Evolutionary conservation across 2,888 invertebrate genomes (phyloP), one percentile per base, ranked within the genome.

Genomic region (Minunthozetes semirufus): DNA sequence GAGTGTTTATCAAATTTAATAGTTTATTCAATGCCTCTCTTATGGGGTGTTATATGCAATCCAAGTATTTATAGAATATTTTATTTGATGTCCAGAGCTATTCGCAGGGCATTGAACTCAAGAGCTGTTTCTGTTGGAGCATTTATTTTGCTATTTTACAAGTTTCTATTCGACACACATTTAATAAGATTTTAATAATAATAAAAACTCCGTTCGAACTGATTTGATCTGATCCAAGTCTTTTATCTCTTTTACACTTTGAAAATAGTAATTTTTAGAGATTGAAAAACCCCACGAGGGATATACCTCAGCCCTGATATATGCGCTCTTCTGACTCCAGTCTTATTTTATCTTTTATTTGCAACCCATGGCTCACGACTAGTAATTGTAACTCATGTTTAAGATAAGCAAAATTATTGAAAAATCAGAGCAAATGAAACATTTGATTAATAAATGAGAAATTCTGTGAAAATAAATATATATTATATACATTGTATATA

Each of bases 321-420:
- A 50, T n/a, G 17, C 17, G 19, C 8, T 50, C 50, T n/a, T 50
- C 19, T 19, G 19, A 50, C 50, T 50, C 17, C n/a, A 19, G 50
- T 61, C 27, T 61, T 29, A 29, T 61, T 61, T 61, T 61, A 61
- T 29, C n/a, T 29, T 29, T 4, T 61, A 17, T 29, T 61, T n/a
- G 29, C 63, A 66, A 38, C 63, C 63, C 63, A 33, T 66, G 63
- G 63, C 63, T 66, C 63, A 66, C 63, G 63, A 66, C 63, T 66
- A 38, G 63, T 19, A 66, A 66, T 66, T 66, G 63, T 66, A 66
- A 42, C 63, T 42, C 63, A 66, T 66, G 63, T 38, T 66, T 66
- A 19, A 66, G 38, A 66, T 66, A 38, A 66, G 38, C 22, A 59
- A 29, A 66, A 66, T 66, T 66, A 66, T 66, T 66, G 33, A 33